Base-by-base conservation (phyloP, 2,113 vertebrate species). In the Pomatostomus ruficeps region DNA sequence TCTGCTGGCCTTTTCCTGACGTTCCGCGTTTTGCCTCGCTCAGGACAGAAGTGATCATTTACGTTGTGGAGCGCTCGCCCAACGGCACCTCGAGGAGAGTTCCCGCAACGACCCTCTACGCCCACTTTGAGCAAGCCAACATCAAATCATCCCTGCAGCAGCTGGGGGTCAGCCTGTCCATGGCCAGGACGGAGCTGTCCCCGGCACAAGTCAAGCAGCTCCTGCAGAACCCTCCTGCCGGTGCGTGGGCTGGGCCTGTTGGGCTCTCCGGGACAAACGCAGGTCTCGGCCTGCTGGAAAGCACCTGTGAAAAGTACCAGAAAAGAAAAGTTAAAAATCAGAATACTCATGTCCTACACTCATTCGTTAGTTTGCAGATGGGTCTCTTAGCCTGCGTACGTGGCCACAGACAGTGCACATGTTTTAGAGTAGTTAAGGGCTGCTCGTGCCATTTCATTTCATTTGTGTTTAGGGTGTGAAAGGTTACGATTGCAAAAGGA, bases 1-100 rank as follows among this genome's bases (percentile, higher is more conserved):
- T 1, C 24, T 42, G 48, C 52, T 35, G 45, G 20, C 26, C 43
- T 51, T 40, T 45, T 35, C 10, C 45, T 58, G 25, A 84, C 7
- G 0, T 28, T 18, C 1, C 0, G 0, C 7, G 0, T 71, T 38
- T 90, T 96, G 45, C 33, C 58, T 85, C 15, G 11, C 89, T 48
- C 91, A 99, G 99, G 98, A 99, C 99, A 14, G 99, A 99, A 96
- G 99, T 99, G 67, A 98, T 99, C 35, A 98, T 99, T 89, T 99
- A 99, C 3, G 95, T 99, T 57, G 98, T 99, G 74, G 99, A 99
- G 68, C 99, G 99, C 58, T 99, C 99, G 0, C 99, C 98, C 42
- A 99, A 99, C 7, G 99, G 99, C 91, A 99, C 98, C 23, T 99
- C 99, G 0, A 98, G 99, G 97, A 98, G 99, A 76, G 99, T 99